Conservation (phyloP, 1,140 invertebrate species). For the Goniozus legneri region DNA sequence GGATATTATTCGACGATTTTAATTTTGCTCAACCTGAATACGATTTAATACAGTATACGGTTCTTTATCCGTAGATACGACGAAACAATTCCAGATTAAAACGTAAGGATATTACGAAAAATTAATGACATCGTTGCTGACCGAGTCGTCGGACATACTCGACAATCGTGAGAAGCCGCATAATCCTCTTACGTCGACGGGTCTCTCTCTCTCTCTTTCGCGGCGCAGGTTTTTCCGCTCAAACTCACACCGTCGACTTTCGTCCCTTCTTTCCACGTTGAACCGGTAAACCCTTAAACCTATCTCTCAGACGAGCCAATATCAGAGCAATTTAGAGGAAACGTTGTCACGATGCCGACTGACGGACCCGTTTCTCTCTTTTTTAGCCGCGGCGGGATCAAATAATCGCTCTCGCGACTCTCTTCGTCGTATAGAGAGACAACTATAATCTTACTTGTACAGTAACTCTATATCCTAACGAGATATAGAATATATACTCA, state of each 20-base stretch:
- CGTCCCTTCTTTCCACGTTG: too few relatives aligned
- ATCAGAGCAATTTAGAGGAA: slow-evolving; percentile 29
- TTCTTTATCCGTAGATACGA: not conserved
- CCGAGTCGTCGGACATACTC: slow-evolving; percentile 19
- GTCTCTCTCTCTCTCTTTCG: slow-evolving; percentile 14
- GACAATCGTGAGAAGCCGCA: slow-evolving; percentile 15
- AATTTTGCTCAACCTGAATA: too few relatives aligned
- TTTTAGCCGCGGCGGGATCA: too few relatives aligned
- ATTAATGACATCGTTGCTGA: slow-evolving; percentile 23
- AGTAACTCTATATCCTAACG: too few relatives aligned
- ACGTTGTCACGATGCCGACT: slow-evolving; percentile 12
- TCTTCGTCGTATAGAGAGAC: too few relatives aligned
- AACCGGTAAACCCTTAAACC: slow-evolving; percentile 31
- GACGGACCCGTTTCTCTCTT: not conserved
- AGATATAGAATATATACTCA: too few relatives aligned
- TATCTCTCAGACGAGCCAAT: slow-evolving; percentile 26
- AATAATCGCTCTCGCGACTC: too few relatives aligned
- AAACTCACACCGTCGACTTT: too few relatives aligned
- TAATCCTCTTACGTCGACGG: slow-evolving; percentile 30
- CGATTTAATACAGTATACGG: too few relatives aligned
- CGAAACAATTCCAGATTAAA: not conserved
- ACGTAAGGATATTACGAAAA: slow-evolving; percentile 8
- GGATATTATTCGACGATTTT: too few relatives aligned
- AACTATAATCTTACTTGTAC: too few relatives aligned
- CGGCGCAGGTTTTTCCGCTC: too few relatives aligned